Conservation (phyloP, 2,113 vertebrate species). For the Alligator mississippiensis region DNA sequence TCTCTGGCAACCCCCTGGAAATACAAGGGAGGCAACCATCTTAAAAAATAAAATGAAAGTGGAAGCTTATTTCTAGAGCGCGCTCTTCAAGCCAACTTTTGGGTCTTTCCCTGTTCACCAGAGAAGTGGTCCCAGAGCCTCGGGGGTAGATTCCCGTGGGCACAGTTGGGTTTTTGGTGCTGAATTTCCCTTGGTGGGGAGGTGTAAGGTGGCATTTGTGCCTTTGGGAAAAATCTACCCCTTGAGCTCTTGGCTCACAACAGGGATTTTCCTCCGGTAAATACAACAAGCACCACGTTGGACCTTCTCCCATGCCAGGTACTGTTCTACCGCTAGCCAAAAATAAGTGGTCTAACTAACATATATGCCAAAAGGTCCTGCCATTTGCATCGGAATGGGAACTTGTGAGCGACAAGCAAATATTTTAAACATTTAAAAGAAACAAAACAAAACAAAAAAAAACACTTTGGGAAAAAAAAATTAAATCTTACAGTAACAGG, state of each 20-base stretch:
- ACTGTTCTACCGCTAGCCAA: background rate
- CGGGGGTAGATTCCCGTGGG: background rate
- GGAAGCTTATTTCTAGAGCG: background rate
- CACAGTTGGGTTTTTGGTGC: background rate
- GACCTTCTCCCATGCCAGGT: background rate
- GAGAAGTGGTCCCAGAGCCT: background rate
- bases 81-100: background rate
- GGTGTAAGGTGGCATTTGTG: background rate
- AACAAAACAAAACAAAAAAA: background rate
- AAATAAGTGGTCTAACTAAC: background rate
- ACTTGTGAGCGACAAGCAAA: constrained; percentile 42
- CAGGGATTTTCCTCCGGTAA: background rate
- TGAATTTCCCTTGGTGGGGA: background rate
- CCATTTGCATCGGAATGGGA: constrained; percentile 51
- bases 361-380: constrained; percentile 56
- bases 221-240: background rate
- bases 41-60: background rate
- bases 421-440: constrained; percentile 49
- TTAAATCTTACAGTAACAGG: constrained; percentile 59
- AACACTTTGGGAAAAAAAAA: background rate
- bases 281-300: background rate
- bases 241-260: background rate
- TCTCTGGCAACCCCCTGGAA: background rate
- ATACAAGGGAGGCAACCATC: too few relatives aligned
- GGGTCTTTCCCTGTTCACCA: background rate